Evolutionary conservation across 2,888 invertebrate species (phyloP), one percentile per base, ranked within the genome.

Genomic region (Drosophila borealis): DNA sequence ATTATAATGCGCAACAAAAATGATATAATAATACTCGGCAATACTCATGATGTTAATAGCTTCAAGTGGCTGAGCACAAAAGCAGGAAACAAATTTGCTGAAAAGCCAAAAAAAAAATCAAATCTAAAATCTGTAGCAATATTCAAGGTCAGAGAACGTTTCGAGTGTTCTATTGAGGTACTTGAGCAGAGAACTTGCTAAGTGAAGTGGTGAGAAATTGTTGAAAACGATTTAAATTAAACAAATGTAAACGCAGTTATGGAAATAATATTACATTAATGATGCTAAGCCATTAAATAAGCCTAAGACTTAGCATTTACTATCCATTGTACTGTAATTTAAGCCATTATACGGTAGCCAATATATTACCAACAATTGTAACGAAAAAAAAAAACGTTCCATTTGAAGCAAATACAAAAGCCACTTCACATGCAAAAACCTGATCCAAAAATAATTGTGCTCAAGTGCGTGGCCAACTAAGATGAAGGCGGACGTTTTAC

Each of bases 341-440:
- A 17, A 50, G 50, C 39, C 14, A 41, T n/a, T 13, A 67, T 41
- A 49, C 77, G 45, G 77, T 75, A 77, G 77, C 67, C 34, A 63
- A 66, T 56, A 45, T 50, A 17, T 46, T 50, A 48, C 53, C 53
- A 42, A 34, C 39, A 44, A 37, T 36, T 66, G 77, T 63, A 72
- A 76, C 41, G 13, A 41, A 9, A 34, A 29, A 9, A 25, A 14
- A n/a, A 65, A 63, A 63, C 39, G 48, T 56, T 48, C 42, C 14
- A 37, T 19, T 42, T 37, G 19, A 45, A 59, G 63, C 17, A 17
- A 17, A 48, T 45, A 34, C 67, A 39, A 51, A 45, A 56, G 54
- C 41, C 74, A 80, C 85, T 85, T 76, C 48, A 80, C 45, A 41
- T 57, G 55, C 63, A 61, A 81, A 88, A 75, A 83, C 73, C 81